Evolutionary conservation across 2,113 vertebrate genomes (phyloP).

Genomic region (Pomatostomus ruficeps): DNA sequence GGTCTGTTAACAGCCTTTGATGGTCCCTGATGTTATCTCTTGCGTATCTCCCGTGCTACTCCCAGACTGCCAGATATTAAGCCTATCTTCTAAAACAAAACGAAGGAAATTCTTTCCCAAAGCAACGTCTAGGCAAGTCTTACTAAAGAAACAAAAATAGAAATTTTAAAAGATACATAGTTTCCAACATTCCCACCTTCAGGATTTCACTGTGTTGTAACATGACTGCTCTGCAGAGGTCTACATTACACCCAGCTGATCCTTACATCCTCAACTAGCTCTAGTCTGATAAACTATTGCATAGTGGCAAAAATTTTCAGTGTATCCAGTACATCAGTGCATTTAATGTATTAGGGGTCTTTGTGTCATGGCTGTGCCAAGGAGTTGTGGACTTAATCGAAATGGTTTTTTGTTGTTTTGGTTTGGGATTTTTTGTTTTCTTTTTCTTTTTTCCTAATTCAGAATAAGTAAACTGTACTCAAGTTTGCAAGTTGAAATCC

Average conservation of each 20-base stretch:
- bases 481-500: background rate
- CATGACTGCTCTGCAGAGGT: background rate
- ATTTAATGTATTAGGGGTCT: background rate
- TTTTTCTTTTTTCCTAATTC: background rate
- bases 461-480: background rate
- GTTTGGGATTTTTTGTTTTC: background rate
- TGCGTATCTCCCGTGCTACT: too few relatives aligned
- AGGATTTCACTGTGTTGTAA: background rate
- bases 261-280: background rate
- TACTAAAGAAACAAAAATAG: too few relatives aligned
- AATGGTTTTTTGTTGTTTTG: background rate
- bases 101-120: too few relatives aligned
- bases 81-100: too few relatives aligned
- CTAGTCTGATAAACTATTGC: background rate
- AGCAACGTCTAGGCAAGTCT: too few relatives aligned
- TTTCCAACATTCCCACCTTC: too few relatives aligned
- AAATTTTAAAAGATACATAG: too few relatives aligned
- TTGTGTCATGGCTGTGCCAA: background rate
- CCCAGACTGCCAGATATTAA: too few relatives aligned
- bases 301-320: background rate
- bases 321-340: background rate
- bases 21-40: too few relatives aligned
- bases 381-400: background rate
- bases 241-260: background rate
- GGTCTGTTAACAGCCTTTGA: too few relatives aligned